phyloP scores from a whole-genome alignment of 2,888 invertebrate genomes.

The Tetanocera ferruginea region DNA sequence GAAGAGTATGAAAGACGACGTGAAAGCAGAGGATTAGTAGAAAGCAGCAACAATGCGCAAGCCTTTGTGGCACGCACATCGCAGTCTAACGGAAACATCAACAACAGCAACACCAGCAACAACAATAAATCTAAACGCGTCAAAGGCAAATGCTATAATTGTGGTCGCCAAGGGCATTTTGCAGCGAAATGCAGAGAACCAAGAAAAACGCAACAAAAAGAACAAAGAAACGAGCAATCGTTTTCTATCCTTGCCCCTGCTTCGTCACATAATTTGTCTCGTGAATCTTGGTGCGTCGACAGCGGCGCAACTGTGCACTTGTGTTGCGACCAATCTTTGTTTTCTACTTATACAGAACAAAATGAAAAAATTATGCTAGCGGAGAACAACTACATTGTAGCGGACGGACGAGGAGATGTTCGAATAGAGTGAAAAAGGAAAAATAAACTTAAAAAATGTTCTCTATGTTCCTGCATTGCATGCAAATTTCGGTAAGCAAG shows the following conservation, averaged over 20 bases:
- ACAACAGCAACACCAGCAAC: not conserved
- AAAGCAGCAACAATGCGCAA: not conserved
- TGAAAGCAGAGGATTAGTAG: not conserved
- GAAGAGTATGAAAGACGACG: slow-evolving; percentile 5
- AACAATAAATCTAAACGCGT: not conserved
- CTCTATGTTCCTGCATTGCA: not conserved
- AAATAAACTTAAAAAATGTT: not conserved
- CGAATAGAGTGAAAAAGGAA: not conserved
- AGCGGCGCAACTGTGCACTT: slow-evolving; percentile 5
- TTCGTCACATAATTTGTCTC: not conserved
- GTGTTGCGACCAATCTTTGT: not conserved
- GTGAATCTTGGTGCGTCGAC: slow-evolving; percentile 2
- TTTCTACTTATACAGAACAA: not conserved
- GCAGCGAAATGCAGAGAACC: slow-evolving; percentile 3
- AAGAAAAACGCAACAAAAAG: not conserved
- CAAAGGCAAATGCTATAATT: slow-evolving; percentile 2
- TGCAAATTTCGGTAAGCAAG: not conserved
- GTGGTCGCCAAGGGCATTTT: not conserved
- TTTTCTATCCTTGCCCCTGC: not conserved
- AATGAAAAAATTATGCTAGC: not conserved
- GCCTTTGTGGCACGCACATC: not conserved
- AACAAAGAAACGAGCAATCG: not conserved
- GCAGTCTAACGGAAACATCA: not conserved
- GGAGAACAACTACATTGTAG: not conserved
- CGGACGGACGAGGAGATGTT: not conserved